These are phyloP conservation scores for Diphyllodes magnificus DNA, from an alignment of 2,113 vertebrate species.

Conservation along the genomic window DNA sequence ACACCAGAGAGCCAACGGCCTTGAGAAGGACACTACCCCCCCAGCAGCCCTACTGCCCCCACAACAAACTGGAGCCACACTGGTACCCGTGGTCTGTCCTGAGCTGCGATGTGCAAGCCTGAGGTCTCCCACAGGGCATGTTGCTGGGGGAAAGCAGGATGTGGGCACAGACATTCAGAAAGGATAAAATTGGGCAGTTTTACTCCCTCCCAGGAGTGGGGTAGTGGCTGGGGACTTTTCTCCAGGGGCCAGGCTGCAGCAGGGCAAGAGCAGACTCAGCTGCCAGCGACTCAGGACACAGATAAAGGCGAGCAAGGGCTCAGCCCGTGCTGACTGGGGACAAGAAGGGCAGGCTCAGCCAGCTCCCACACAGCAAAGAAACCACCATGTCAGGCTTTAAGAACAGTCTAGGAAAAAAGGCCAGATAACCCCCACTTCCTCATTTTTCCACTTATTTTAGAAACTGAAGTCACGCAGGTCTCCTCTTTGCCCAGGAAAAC, in stretches of 20 bases:
- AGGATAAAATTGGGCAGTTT: neutral
- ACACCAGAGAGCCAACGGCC: neutral
- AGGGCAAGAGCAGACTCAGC: neutral
- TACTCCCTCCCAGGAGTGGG: neutral
- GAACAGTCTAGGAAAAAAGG: neutral
- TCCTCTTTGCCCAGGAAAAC: neutral
- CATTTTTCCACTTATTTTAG: neutral
- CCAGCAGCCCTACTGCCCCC: neutral
- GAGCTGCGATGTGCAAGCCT: neutral
- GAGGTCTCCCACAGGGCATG: neutral
- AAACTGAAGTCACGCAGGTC: neutral
- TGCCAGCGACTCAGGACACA: neutral
- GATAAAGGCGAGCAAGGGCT: rapidly evolving
- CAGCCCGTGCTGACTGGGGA: neutral
- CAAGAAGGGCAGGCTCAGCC: neutral
- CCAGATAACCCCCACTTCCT: neutral
- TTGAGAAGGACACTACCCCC: neutral
- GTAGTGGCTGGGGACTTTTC: neutral
- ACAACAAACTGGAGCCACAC: neutral
- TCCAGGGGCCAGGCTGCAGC: neutral
- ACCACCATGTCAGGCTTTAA: neutral
- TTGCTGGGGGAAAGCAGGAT: neutral
- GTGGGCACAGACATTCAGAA: neutral
- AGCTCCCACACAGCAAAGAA: neutral
- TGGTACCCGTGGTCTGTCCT: neutral